Evolutionary conservation across 2,113 vertebrate genomes (phyloP).

Genomic region (Zingel zingel): DNA sequence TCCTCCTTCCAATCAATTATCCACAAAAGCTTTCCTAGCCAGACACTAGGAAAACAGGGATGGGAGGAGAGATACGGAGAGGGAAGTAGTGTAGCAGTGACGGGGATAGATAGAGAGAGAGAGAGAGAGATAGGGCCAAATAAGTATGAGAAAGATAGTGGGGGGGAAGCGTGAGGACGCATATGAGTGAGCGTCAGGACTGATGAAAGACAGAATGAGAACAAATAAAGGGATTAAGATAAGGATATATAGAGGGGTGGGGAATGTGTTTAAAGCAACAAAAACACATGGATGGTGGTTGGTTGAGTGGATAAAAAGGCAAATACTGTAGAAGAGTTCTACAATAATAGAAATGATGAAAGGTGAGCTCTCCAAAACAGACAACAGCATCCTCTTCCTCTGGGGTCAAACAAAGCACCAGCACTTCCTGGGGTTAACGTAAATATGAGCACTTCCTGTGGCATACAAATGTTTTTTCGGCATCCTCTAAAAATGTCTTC

Average conservation of each 20-base stretch:
- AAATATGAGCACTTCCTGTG: slow-evolving; percentile 29
- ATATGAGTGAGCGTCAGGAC: slow-evolving; percentile 42
- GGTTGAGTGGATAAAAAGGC: not conserved
- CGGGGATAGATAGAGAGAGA: slow-evolving; percentile 11
- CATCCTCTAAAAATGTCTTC: not conserved
- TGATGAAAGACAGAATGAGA: slow-evolving; percentile 56
- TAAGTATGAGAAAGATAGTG: slow-evolving; percentile 48
- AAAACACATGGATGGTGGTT: slow-evolving; percentile 9
- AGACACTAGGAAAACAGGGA: slow-evolving; percentile 74
- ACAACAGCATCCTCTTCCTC: slow-evolving; percentile 34
- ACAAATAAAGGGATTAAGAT: slow-evolving; percentile 63
- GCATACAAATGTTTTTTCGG: slow-evolving; percentile 6
- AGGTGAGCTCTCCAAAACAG: slow-evolving; percentile 13
- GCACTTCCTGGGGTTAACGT: slow-evolving; percentile 43
- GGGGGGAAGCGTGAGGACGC: slow-evolving; percentile 18
- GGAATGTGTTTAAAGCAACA: slow-evolving; percentile 29
- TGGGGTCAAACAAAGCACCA: slow-evolving; percentile 49
- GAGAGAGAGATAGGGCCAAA: slow-evolving; percentile 43
- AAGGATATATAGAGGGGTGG: slow-evolving; percentile 25
- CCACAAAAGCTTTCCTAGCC: slow-evolving; percentile 84
- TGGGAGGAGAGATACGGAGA: slow-evolving; percentile 55
- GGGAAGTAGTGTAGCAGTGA: slow-evolving; percentile 41
- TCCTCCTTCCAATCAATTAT: slow-evolving; percentile 82
- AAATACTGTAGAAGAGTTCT: not conserved
- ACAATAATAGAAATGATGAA: not conserved